These are phyloP conservation scores for Macrocentrus cingulum DNA, from an alignment of 1,140 invertebrate species.

Conservation along the genomic window DNA sequence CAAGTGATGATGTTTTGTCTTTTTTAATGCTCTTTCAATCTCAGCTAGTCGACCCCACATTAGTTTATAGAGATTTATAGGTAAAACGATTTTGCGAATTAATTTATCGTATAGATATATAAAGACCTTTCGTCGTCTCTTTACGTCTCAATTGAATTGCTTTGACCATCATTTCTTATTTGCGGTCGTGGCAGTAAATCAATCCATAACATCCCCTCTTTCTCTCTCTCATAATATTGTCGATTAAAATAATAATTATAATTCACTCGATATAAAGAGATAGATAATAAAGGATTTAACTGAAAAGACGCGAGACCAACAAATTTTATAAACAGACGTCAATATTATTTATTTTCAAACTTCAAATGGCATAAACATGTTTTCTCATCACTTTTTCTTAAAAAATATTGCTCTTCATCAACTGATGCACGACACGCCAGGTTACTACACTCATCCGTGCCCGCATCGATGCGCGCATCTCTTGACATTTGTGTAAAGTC, in stretches of 20 bases:
- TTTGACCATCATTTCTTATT: neutral
- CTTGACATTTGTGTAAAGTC: conserved; percentile 41
- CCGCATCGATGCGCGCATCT: too few species aligned
- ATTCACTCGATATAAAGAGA: neutral
- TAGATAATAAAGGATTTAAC: neutral
- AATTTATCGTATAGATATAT: too few species aligned
- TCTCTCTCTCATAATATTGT: too few species aligned
- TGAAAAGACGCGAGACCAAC: neutral
- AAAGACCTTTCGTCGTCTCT: too few species aligned
- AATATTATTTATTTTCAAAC: too few species aligned
- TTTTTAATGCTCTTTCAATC: neutral
- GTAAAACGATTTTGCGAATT: too few species aligned
- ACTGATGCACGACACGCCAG: too few species aligned
- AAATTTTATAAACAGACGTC: neutral
- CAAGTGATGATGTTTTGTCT: neutral
- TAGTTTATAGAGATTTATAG: neutral
- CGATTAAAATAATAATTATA: neutral
- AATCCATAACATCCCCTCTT: neutral
- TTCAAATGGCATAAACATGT: too few species aligned
- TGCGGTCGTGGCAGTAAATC: neutral
- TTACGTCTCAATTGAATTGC: neutral
- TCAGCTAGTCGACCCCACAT: neutral
- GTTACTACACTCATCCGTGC: conserved; percentile 12
- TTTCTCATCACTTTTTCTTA: neutral
- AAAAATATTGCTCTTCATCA: neutral